Conservation (phyloP, 2,797 vertebrate genomes). For the Chelon labrosus region DNA sequence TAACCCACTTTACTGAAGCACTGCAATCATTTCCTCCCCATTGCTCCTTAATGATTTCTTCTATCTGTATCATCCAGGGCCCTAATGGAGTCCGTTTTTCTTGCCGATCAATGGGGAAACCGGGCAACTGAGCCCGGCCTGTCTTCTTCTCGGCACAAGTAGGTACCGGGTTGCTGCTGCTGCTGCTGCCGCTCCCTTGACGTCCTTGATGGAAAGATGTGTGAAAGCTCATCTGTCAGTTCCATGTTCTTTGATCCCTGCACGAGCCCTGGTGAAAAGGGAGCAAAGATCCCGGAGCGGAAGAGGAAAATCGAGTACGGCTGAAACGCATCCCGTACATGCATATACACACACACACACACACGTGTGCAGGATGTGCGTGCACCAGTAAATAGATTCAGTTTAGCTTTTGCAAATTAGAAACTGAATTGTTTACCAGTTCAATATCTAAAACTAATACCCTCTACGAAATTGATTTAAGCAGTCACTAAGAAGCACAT, state of each 20-base stretch:
- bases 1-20: slow-evolving; percentile 64
- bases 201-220: slow-evolving; percentile 42
- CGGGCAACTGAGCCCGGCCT: slow-evolving; percentile 28
- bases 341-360: neutral
- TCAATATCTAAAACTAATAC: neutral
- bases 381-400: neutral
- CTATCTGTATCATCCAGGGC: slow-evolving; percentile 46
- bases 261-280: neutral
- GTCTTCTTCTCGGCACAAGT: slow-evolving; percentile 46
- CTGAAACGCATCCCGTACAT: neutral
- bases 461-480: slow-evolving; percentile 25
- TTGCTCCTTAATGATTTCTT: slow-evolving; percentile 61
- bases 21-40: slow-evolving; percentile 31
- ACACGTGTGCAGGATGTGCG: neutral
- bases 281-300: slow-evolving; percentile 13
- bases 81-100: slow-evolving; percentile 54
- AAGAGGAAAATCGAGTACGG: slow-evolving; percentile 14
- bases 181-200: slow-evolving; percentile 17
- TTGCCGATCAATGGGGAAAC: slow-evolving; percentile 67
- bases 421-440: neutral
- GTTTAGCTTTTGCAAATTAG: slow-evolving; percentile 5
- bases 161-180: slow-evolving; percentile 5
- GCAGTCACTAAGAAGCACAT: slow-evolving; percentile 20
- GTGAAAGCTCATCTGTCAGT: slow-evolving; percentile 55
- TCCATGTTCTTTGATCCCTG: slow-evolving; percentile 53